phyloP scores from a whole-genome alignment of 2,888 invertebrate genomes.

The Trimorus sp. region DNA sequence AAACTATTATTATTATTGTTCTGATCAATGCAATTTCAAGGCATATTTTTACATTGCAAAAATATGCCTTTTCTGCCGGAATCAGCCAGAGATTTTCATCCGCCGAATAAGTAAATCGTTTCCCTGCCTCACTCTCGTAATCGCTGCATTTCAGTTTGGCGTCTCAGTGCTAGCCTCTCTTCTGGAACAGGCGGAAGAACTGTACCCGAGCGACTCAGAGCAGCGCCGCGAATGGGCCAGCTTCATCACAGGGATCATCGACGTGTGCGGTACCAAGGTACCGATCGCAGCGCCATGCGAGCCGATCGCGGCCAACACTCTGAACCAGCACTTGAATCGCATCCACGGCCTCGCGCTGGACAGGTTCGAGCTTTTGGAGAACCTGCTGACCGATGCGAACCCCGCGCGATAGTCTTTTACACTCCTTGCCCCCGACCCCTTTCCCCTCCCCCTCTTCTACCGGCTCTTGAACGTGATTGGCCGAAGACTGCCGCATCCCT shows the following conservation, averaged over 20 bases:
- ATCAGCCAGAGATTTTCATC: too few relatives aligned
- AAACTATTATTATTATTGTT: too few relatives aligned
- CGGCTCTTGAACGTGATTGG: slow-evolving; percentile 10
- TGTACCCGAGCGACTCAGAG: slow-evolving; percentile 77
- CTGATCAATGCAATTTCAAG: too few relatives aligned
- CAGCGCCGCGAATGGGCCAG: slow-evolving; percentile 75
- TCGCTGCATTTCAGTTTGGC: slow-evolving; percentile 82
- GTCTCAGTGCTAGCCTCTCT: slow-evolving; percentile 83
- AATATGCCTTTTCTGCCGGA: too few relatives aligned
- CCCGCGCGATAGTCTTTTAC: slow-evolving; percentile 77
- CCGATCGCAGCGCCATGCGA: slow-evolving; percentile 76
- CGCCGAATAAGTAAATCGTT: too few relatives aligned
- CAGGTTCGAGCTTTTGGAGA: slow-evolving; percentile 75
- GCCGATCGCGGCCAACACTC: slow-evolving; percentile 74
- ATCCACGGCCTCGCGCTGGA: slow-evolving; percentile 73
- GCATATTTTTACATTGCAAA: too few relatives aligned
- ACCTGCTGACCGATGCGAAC: slow-evolving; percentile 77
- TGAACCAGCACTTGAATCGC: slow-evolving; percentile 76
- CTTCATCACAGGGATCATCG: slow-evolving; percentile 74
- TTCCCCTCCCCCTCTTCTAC: too few relatives aligned
- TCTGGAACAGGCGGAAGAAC: slow-evolving; percentile 82
- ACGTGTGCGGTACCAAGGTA: slow-evolving; percentile 70
- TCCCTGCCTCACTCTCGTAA: too few relatives aligned
- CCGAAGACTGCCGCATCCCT: slow-evolving; percentile 53
- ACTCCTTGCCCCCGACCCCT: slow-evolving; percentile 8